Conservation (phyloP, 2,113 vertebrate genomes). For the Pteronura brasiliensis region DNA sequence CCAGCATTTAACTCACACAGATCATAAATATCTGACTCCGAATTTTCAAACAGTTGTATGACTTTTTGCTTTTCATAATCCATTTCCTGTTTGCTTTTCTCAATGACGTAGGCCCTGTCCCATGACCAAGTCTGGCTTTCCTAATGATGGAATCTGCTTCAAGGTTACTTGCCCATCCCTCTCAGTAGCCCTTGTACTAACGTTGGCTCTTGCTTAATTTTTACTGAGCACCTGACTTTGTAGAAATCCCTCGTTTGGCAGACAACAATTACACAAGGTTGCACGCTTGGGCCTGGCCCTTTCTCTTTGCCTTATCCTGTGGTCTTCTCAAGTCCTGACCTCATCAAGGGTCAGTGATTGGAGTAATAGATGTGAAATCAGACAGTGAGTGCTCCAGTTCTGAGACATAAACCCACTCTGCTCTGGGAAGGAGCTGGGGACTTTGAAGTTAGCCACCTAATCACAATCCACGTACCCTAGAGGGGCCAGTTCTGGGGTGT, state of each 20-base stretch:
- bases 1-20: conserved; percentile 30
- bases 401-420: neutral
- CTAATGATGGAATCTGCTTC: conserved; percentile 42
- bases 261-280: neutral
- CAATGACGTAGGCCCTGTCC: neutral
- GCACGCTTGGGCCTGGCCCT: neutral
- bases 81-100: conserved; percentile 60
- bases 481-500: no score
- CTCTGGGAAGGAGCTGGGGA: neutral
- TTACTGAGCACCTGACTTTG: neutral
- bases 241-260: neutral
- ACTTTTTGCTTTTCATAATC: conserved; percentile 59
- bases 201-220: neutral
- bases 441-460: neutral
- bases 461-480: neutral
- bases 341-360: neutral
- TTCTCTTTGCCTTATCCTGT: neutral
- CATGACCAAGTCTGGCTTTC: neutral
- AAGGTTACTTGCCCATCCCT: conserved; percentile 10
- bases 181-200: neutral
- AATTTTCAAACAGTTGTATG: conserved; percentile 55
- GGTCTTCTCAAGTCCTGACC: neutral
- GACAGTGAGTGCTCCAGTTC: neutral
- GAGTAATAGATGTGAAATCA: neutral
- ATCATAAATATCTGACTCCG: neutral